Evolutionary conservation across 2,888 invertebrate species (phyloP).

Genomic region (Plebejus anna): DNA sequence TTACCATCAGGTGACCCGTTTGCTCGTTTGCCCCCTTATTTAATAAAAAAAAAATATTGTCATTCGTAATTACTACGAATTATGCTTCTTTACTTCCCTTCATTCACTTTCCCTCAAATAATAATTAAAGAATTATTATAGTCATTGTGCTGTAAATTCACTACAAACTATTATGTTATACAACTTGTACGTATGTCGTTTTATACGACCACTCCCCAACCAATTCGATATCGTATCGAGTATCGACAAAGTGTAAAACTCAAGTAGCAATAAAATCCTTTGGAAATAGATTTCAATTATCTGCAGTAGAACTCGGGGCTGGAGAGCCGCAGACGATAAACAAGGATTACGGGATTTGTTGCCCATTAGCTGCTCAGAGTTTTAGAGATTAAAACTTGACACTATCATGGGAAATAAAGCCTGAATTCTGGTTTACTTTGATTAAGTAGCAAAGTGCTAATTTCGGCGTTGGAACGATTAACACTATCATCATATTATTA

Average conservation of each 20-base stretch:
- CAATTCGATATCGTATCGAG: background rate
- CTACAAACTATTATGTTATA: too few species aligned
- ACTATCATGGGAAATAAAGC: background rate
- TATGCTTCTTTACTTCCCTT: too few species aligned
- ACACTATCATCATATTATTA: too few species aligned
- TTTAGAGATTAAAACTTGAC: background rate
- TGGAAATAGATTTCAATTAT: slow-evolving; percentile 8
- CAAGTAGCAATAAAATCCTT: background rate
- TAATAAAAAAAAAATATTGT: too few species aligned
- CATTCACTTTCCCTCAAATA: too few species aligned
- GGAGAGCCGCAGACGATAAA: background rate
- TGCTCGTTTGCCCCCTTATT: too few species aligned
- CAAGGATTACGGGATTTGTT: slow-evolving; percentile 13
- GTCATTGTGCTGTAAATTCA: too few species aligned
- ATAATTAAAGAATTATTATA: too few species aligned
- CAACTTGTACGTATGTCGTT: too few species aligned
- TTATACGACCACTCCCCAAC: background rate
- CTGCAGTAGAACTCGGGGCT: background rate
- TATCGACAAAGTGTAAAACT: background rate
- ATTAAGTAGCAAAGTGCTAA: background rate
- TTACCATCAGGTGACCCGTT: too few species aligned
- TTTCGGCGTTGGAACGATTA: too few species aligned
- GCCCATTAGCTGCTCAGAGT: background rate
- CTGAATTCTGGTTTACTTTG: background rate
- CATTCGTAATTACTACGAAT: too few species aligned